Evolutionary conservation across 1,140 invertebrate species (phyloP), one percentile per base, ranked within the genome.

Genomic region (Camponotus vicinus): DNA sequence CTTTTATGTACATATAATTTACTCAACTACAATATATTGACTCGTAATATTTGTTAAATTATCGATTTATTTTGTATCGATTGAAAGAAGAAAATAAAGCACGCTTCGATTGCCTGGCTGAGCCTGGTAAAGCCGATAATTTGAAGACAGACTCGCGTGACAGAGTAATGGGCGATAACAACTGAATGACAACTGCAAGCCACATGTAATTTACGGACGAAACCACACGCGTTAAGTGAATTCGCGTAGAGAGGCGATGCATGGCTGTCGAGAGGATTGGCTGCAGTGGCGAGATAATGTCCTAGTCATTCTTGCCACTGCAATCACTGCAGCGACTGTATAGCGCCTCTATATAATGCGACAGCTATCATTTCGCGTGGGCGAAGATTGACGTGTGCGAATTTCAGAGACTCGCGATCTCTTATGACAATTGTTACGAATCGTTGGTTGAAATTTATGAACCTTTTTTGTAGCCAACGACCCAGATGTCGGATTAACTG

Each of bases 171-270:
- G 18, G 11, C 76, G 76, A 66, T 55, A 79, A 67, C 76, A n/a
- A 80, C 34, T 80, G 64, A 70, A 70, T 52, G 64, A 69, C 64
- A 80, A 80, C 49, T 80, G 78, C 69, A 80, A 70, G 42, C 64
- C 77, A 40, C 63, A 80, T 57, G 64, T 69, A 80, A 80, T 69
- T 80, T 69, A 67, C 64, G 69, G 49, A 34, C n/a, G 49, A 80
- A 80, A 80, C 77, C 77, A n/a, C 64, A 34, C 45, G 77, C 63
- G 76, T 79, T 79, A 66, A 79, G 64, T 80, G 78, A 70, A 67
- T 42, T 52, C 64, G 66, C 49, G 42, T 57, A 67, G 59, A 57
- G 15, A 18, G 69, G 34, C 45, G 64, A 34, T 15, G 64, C 34
- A 15, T 69, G 66, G 42, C 5, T 57, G 78, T 37, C 49, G 37